phyloP scores from a whole-genome alignment of 2,797 vertebrate genomes.

The Synanceia verrucosa region DNA sequence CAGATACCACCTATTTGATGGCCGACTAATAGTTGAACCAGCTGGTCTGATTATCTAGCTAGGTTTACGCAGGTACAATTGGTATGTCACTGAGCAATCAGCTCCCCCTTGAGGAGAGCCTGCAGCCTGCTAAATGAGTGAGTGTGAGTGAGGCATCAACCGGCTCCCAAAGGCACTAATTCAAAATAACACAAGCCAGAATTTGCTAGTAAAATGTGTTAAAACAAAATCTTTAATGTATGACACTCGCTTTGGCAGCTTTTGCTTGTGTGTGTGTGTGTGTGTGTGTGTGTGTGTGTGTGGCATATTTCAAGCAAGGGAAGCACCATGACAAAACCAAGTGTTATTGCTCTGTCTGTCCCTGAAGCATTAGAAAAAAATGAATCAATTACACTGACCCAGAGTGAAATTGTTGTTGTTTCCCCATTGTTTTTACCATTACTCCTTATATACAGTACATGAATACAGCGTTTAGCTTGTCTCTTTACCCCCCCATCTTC shows the following conservation, averaged over 20 bases:
- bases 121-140: neutral
- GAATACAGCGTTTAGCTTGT: neutral
- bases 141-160: conserved; percentile 10
- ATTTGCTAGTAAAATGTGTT: conserved; percentile 20
- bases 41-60: neutral
- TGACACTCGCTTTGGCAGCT: neutral
- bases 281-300: neutral
- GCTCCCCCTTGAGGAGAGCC: neutral
- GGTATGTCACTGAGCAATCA: conserved; percentile 2
- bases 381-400: conserved; percentile 24
- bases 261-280: neutral
- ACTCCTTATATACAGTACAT: neutral
- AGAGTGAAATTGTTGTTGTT: neutral
- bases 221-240: conserved; percentile 16
- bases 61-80: neutral
- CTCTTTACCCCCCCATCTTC: conserved; percentile 9
- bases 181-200: conserved; percentile 11
- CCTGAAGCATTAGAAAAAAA: neutral
- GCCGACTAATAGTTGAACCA: too few species aligned
- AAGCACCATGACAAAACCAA: conserved; percentile 19
- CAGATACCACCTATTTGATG: too few species aligned
- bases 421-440: neutral
- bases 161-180: conserved; percentile 4
- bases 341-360: conserved; percentile 20
- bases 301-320: conserved; percentile 1